These are phyloP conservation scores for Aix galericulata DNA, from an alignment of 2,113 vertebrate genomes.

Conservation along the genomic window DNA sequence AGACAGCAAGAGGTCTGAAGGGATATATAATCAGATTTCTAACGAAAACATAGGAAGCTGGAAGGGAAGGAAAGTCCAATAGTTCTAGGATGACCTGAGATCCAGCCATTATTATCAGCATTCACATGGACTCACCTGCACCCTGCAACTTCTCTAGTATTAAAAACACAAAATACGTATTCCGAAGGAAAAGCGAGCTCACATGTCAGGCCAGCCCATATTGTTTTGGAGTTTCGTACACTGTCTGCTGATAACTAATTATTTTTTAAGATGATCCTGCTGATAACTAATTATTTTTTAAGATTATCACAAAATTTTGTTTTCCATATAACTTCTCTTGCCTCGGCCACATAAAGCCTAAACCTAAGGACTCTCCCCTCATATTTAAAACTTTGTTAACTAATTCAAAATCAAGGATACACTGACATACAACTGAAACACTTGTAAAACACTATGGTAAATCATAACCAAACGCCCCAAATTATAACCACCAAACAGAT, in stretches of 20 bases:
- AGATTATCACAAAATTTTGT: background rate
- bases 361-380: background rate
- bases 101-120: background rate
- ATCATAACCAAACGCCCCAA: background rate
- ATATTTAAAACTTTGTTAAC: background rate
- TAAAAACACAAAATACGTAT: background rate
- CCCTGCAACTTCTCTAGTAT: background rate
- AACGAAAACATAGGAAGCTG: background rate
- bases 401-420: background rate
- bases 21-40: background rate
- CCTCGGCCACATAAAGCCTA: background rate
- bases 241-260: background rate
- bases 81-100: fast-evolving
- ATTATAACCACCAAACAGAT: background rate
- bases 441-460: background rate
- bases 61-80: background rate
- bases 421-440: background rate
- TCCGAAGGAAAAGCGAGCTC: background rate
- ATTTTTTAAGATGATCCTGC: background rate
- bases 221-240: background rate
- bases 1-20: background rate
- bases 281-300: background rate
- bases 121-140: background rate
- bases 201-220: background rate
- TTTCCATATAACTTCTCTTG: background rate